Base-by-base conservation (phyloP, 2,797 vertebrate genomes). In the Halcyon leucocephala region DNA sequence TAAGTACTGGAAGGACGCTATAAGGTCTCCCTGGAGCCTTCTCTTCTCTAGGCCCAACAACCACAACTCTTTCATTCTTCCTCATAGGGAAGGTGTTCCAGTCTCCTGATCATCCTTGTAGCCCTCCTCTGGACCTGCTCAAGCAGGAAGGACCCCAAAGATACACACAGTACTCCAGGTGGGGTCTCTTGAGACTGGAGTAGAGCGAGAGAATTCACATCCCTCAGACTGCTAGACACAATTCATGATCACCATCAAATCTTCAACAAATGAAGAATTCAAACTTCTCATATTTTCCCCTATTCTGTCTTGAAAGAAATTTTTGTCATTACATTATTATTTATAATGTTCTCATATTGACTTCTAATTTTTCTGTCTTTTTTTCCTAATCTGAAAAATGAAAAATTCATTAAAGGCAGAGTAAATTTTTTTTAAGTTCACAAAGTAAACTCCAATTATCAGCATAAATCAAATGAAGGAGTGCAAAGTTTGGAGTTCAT, bases 101-200 rank as follows among this genome's bases (percentile, higher is more conserved):
- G 31, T 19, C 54, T 31, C 31, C 31, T 57, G 54, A 57, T 57
- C 11, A 33, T 33, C 31, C 20, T 57, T 14, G 20, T 57, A 31
- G 16, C 16, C 14, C 16, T 61, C 26, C 25, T 41, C 60, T 46
- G 37, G 49, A 57, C 19, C 20, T 57, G 31, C 18, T 54, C 28
- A 17, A 54, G 29, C 52, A 54, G 31, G 31, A 31, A 54, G 31
- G 31, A 31, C 54, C 54, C 54, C 31, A 57, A 7, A 33, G 31
- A 12, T 57, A 13, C 31, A 57, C 19, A 22, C 29, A 33, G 31
- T 20, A 51, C 6, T 69, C 19, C 8, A n/a, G 19, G 13, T 2
- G 5, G 13, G 14, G 19, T 48, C 62, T 66, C 24, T 37, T 0
- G 0, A 61, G 7, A 78, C 12, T 2, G 31, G 51, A 78, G 16